These are phyloP conservation scores for Agonopterix arenella DNA, from an alignment of 2,888 invertebrate species.

Conservation along the genomic window DNA sequence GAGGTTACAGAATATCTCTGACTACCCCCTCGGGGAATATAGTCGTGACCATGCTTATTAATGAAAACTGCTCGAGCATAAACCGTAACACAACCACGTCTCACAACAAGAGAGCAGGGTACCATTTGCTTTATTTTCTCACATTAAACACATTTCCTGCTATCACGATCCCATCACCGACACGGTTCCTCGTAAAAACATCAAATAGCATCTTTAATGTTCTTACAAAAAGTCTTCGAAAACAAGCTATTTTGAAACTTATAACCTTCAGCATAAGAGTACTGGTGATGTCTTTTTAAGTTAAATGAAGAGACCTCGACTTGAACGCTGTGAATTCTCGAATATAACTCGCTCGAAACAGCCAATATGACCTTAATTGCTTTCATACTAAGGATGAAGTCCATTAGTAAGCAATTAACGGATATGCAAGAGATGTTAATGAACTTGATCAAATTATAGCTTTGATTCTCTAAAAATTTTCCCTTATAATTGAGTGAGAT, in stretches of 20 bases:
- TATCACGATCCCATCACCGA: constrained; percentile 6
- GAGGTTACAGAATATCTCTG: too few relatives aligned
- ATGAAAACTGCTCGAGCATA: background rate
- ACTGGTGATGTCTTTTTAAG: too few relatives aligned
- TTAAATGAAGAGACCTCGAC: background rate
- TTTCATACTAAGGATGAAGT: background rate
- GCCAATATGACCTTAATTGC: background rate
- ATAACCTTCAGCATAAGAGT: too few relatives aligned
- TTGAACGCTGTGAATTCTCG: background rate
- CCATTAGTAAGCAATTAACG: background rate
- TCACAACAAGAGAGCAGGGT: background rate
- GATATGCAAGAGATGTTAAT: too few relatives aligned
- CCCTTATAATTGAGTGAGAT: too few relatives aligned
- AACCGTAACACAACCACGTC: background rate
- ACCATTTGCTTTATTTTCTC: constrained; percentile 3
- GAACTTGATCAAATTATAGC: too few relatives aligned
- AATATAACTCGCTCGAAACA: background rate
- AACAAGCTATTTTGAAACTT: too few relatives aligned
- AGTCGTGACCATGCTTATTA: too few relatives aligned
- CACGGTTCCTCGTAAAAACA: constrained; percentile 4
- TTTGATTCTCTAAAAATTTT: too few relatives aligned
- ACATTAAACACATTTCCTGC: constrained; percentile 5
- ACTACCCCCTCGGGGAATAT: too few relatives aligned
- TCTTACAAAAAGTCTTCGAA: too few relatives aligned
- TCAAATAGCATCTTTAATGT: constrained; percentile 1